phyloP scores from a whole-genome alignment of 2,888 invertebrate species.

The Drosophila maculinotata region DNA sequence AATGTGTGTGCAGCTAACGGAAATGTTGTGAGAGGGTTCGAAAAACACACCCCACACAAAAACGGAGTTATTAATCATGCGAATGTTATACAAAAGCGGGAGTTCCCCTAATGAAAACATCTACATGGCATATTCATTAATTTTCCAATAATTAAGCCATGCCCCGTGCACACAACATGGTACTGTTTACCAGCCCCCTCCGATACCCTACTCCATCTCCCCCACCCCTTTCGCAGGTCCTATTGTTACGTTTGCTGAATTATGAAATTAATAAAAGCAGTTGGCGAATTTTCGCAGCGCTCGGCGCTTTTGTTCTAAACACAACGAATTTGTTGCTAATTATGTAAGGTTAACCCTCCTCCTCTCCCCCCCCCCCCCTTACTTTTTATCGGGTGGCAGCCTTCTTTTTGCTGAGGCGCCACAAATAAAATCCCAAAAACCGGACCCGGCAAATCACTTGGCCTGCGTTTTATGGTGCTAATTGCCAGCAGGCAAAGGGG shows the following conservation, averaged over 20 bases:
- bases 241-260: constrained; percentile 64
- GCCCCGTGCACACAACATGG: constrained; percentile 15
- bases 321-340: constrained; percentile 77
- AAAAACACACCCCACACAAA: constrained; percentile 1
- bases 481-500: constrained; percentile 56
- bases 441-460: constrained; percentile 52
- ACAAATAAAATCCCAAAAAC: constrained; percentile 49
- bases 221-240: constrained; percentile 1
- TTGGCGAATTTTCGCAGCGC: constrained; percentile 60
- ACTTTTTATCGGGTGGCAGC: constrained; percentile 6
- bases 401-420: constrained; percentile 41
- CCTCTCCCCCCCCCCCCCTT: constrained; percentile 7
- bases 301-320: constrained; percentile 76
- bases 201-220: too few species aligned
- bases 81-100: constrained; percentile 22
- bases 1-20: constrained; percentile 25
- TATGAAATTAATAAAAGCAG: constrained; percentile 80
- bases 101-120: constrained; percentile 57
- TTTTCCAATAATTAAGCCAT: constrained; percentile 78
- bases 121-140: constrained; percentile 76
- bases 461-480: constrained; percentile 77
- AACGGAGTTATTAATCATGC: constrained; percentile 55
- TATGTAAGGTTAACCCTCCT: constrained; percentile 69
- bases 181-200: neutral
- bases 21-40: constrained; percentile 4